Evolutionary conservation across 2,113 vertebrate species (phyloP), one percentile per base, ranked within the genome.

Genomic region (Callithrix jacchus): DNA sequence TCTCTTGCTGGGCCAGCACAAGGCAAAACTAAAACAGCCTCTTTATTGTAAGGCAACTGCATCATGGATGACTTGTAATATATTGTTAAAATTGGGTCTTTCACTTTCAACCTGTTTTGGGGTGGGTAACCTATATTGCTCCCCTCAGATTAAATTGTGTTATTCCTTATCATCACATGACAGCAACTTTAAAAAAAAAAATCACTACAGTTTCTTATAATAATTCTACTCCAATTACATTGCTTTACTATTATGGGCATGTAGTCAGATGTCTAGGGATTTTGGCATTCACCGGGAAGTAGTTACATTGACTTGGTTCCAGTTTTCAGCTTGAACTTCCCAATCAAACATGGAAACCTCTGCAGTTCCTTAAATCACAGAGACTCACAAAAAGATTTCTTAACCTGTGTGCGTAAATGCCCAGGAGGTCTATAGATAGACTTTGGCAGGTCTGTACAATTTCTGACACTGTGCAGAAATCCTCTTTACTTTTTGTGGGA

Each of bases 301-400:
- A 77, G 73, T 84, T 76, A 30, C 12, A 25, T 58, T 81, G 70
- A 86, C 52, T 95, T 73, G 68, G 80, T 14, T 89, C 35, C 42
- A 49, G 52, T 85, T 94, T 95, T 86, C 92, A 68, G 47, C 70
- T 95, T 87, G 74, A 58, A 23, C 10, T 92, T 94, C 88, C 73
- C 89, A 90, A 94, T 37, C 42, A 96, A 95, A 82, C 23, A 40
- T 71, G 64, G 66, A 96, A 81, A 91, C n/a, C 58, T 16, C 45
- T 27, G 66, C 37, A 6, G 18, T 94, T 91, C 61, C 42, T 84
- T 77, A 32, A 86, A 35, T 80, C 73, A 87, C 74, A 85, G 77
- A 52, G 40, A 81, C 11, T 83, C 37, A 66, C 3, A 86, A 21
- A 20, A 25, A 68, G 52, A 82, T 54, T 79, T 66, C 37, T 84